These are phyloP conservation scores for Dromius quadrimaculatus DNA, from an alignment of 2,888 invertebrate species.

Conservation along the genomic window DNA sequence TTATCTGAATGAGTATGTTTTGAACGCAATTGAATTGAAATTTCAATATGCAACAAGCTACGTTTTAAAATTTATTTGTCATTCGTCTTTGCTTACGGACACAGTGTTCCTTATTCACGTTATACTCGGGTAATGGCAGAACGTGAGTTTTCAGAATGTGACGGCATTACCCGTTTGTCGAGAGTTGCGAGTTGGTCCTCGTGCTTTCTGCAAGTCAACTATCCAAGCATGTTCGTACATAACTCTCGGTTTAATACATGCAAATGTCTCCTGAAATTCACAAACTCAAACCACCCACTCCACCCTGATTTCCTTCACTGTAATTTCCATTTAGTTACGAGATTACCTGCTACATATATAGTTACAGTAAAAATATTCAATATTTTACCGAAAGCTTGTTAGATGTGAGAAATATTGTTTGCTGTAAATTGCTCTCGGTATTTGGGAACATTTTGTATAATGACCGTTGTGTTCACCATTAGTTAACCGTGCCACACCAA, in stretches of 20 bases:
- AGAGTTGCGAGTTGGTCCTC: neutral
- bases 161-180: conserved; percentile 44
- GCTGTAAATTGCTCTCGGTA: neutral
- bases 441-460: neutral
- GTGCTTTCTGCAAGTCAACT: conserved; percentile 29
- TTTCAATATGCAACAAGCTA: too few species aligned
- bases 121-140: conserved; percentile 49
- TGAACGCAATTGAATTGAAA: too few species aligned
- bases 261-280: conserved; percentile 49
- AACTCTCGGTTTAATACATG: conserved; percentile 48
- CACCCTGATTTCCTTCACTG: conserved; percentile 30
- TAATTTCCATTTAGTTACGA: conserved; percentile 7
- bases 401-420: neutral
- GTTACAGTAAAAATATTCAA: too few species aligned
- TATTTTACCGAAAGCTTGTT: too few species aligned
- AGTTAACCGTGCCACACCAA: neutral
- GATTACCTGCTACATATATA: too few species aligned
- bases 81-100: too few species aligned
- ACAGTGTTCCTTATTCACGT: too few species aligned
- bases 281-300: conserved; percentile 36
- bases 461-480: neutral
- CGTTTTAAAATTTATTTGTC: too few species aligned
- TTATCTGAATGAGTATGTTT: too few species aligned
- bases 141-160: conserved; percentile 52
- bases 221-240: conserved; percentile 42